Base-by-base conservation (phyloP, 2,888 invertebrate genomes). In the Epinotia ramella region DNA sequence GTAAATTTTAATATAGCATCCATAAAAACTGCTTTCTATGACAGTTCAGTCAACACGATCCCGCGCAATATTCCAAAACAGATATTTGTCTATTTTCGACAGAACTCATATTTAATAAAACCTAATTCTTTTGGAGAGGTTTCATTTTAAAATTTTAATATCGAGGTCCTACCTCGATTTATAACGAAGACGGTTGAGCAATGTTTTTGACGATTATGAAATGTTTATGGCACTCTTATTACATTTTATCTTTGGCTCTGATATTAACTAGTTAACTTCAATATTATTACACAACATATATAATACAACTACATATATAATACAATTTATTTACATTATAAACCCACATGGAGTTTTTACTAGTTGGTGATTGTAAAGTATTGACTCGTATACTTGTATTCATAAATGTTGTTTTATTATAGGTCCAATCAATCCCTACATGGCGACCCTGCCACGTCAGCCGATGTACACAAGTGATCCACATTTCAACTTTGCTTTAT, bases 61-160 rank as follows among this genome's bases (percentile, higher is more conserved):
- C 16, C 24, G 44, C 20, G 24, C 24, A 59, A 69, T 68, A 68
- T 59, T 68, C 33, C 57, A 57, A 59, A 59, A 68, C 16, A 49
- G 16, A 66, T 65, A 68, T 68, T 68, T 44, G 24, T 71, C 33
- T 63, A 16, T 28, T 68, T 18, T 20, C 20, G 12, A 28, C 73
- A 60, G 57, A 63, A 18, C 73, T 63, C 56, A 20, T 33, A 46
- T 65, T 69, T 69, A 74, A 74, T 69, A 74, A 69, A 64, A 69
- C 13, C 74, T 74, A 63, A 69, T 74, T 69, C 66, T 60, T 60
- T 73, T 65, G 64, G 57, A 63, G 68, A 68, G 57, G 63, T 64
- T 74, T 74, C 68, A 69, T 74, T 74, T 66, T 74, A 49, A 40
- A 74, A 74, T 59, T 74, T 74, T 74, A 74, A 74, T 74, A 74